Conservation (phyloP, 2,888 invertebrate species). For the Macrosoma leucophasiata region DNA sequence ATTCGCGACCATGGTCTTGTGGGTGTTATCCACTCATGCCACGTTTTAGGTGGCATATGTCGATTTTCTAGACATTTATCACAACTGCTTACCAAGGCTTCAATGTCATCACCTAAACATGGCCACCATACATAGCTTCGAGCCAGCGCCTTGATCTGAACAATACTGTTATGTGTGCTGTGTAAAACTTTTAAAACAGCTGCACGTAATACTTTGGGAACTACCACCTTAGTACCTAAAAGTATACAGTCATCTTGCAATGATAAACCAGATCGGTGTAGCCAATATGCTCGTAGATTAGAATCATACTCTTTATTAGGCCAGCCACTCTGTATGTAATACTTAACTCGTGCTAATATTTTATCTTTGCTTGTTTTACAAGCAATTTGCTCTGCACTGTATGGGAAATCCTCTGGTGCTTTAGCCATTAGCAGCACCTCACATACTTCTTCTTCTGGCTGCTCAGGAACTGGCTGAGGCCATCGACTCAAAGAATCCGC, state of each 20-base stretch:
- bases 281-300: no score
- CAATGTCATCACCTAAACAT: constrained; percentile 13
- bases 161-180: constrained; percentile 16
- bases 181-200: constrained; percentile 14
- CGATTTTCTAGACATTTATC: constrained; percentile 2
- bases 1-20: constrained; percentile 18
- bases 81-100: constrained; percentile 2
- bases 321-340: no score
- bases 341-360: no score
- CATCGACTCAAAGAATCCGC: constrained; percentile 18
- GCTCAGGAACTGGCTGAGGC: constrained; percentile 1
- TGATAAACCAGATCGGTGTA: constrained; percentile 4
- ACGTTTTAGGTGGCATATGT: constrained; percentile 13
- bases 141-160: constrained; percentile 21
- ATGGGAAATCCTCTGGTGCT: no score
- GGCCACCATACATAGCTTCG: constrained; percentile 23
- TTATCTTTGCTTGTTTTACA: no score
- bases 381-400: no score
- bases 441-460: not conserved
- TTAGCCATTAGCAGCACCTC: no score
- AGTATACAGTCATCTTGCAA: constrained; percentile 16
- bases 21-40: constrained; percentile 15
- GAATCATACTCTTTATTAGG: no score
- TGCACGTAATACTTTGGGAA: constrained; percentile 9
- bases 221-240: constrained; percentile 14